These are phyloP conservation scores for Larimichthys polyactis DNA, from an alignment of 2,113 vertebrate genomes.

Conservation along the genomic window DNA sequence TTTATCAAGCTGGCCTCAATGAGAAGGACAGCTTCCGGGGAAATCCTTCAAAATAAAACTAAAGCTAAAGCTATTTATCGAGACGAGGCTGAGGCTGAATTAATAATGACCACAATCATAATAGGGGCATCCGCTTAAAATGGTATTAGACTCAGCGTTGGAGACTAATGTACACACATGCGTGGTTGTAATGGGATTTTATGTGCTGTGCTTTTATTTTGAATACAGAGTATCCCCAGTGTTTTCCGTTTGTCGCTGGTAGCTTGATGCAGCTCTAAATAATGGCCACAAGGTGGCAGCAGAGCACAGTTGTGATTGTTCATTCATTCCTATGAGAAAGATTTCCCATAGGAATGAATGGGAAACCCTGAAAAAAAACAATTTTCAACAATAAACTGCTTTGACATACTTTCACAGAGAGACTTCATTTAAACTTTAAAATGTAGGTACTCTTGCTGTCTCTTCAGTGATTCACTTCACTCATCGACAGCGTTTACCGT, in stretches of 20 bases:
- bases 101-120: not conserved
- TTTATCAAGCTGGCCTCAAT: not conserved
- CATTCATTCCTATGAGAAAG: too few relatives aligned
- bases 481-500: too few relatives aligned
- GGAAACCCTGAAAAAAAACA: too few relatives aligned
- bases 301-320: not conserved
- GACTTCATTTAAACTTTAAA: too few relatives aligned
- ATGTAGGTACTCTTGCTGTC: too few relatives aligned
- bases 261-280: slow-evolving; percentile 5
- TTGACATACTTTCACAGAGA: too few relatives aligned
- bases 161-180: not conserved
- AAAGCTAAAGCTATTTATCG: not conserved
- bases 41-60: slow-evolving; percentile 35
- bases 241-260: not conserved
- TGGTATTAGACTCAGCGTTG: fast-evolving
- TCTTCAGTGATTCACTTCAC: too few relatives aligned
- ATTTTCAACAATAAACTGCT: too few relatives aligned
- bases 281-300: slow-evolving; percentile 16
- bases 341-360: too few relatives aligned
- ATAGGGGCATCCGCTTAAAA: fast-evolving
- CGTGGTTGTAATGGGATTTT: fast-evolving
- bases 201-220: slow-evolving; percentile 41
- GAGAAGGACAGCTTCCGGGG: not conserved
- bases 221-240: not conserved
- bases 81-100: too few relatives aligned